Base-by-base conservation (phyloP, 1,140 invertebrate genomes). In the Himalopsyche phryganea region DNA sequence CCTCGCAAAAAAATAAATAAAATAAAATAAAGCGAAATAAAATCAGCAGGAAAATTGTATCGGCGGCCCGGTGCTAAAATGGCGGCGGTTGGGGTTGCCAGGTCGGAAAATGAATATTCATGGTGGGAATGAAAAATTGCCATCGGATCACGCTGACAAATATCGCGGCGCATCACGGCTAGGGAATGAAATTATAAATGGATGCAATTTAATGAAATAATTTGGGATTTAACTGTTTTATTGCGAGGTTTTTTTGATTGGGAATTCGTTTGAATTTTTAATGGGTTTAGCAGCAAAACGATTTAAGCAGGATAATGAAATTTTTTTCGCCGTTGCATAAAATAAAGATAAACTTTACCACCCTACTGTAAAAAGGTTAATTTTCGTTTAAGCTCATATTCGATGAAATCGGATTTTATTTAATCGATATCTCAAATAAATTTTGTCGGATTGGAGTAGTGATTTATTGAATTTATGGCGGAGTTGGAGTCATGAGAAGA, bases 131-230 rank as follows among this genome's bases (percentile, higher is more conserved):
- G 61, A 63, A 63, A 63, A 63, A 63, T 55, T 59, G 61, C 56
- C 61, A 44, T 59, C 52, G 56, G 61, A 63, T 63, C 57, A 63
- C 52, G 46, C 56, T 58, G 61, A 63, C 61, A 63, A 63, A 63
- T 63, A 63, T 56, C 52, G 36, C 52, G 49, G 46, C 45, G 32
- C 49, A n/a, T 7, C 7, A 28, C 23, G 19, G 58, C 18, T 35
- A 17, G 58, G 28, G 36, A 50, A 50, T 17, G 18, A 47, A 52
- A 51, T 57, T 61, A 58, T 57, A 57, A 61, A 61, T 61, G 53
- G 59, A 57, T 61, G 44, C 51, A 51, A 58, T 53, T 52, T 49
- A 49, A 57, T 61, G 42, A 52, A 61, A 61, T 61, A 57, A 57
- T 57, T 57, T 57, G 40, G 51, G 47, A 44, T 50, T 49, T 57